Base-by-base conservation (phyloP, 2,113 vertebrate genomes). In the Carettochelys insculpta region DNA sequence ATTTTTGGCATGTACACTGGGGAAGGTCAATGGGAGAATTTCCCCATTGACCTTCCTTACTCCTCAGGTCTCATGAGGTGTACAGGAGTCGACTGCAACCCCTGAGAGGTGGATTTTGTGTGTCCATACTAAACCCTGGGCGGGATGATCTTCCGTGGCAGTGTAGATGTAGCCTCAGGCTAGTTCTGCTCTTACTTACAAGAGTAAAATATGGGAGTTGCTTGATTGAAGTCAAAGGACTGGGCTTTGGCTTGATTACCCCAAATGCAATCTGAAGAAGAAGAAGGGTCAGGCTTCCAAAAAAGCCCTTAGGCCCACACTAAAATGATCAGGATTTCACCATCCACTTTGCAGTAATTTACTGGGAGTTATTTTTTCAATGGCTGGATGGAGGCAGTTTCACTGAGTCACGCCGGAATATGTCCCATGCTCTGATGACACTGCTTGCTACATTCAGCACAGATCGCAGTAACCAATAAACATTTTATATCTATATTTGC, bases 201-300 rank as follows among this genome's bases (percentile, higher is more conserved):
- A 27, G 45, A 91, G 50, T 43, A 80, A n/a, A 34, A 65, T 17
- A 4, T n/a, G 10, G 52, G 25, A 84, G 27, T 6, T 82, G 53
- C 6, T 80, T 79, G 19, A 81, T 5, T 10, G 34, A 50, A 93
- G 47, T 6, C 0, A 0, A 73, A 9, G 73, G 29, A 78, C 1
- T 41, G 45, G 22, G 48, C 25, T 65, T 38, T 38, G 5, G 5
- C 17, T 22, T 38, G 61, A 38, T 9, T 20, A 20, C 9, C 61
- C n/a, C 17, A 17, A 68, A 68, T 38, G 19, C n/a, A 68, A 11
- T 68, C 61, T 68, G 61, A 38, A 68, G 34, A 68, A 68, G 34
- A 17, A 20, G 3, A 19, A 65, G 17, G 10, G 34, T 38, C n/a
- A 22, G 61, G 19, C n/a, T 68, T 38, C n/a, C 61, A 68, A 68